Base-by-base conservation (phyloP, 2,888 invertebrate species). In the Cordilura impudica region DNA sequence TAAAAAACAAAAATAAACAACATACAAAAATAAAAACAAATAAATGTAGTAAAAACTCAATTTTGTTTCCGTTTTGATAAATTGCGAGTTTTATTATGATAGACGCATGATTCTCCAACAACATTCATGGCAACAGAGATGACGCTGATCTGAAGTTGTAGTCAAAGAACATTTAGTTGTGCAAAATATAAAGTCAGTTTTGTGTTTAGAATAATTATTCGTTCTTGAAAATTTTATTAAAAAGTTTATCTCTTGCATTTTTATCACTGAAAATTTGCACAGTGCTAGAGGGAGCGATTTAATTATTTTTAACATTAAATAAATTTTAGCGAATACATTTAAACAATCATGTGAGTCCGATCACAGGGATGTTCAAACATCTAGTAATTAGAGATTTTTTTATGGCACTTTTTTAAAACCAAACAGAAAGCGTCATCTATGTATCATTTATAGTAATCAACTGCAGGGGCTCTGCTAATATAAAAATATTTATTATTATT, bases 161-260 rank as follows among this genome's bases (percentile, higher is more conserved):
- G 21, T 56, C 35, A 58, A 47, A 69, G 3, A 4, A 23, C 19
- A 39, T 58, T 49, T 49, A 69, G 39, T 58, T 58, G 6, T 58
- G 49, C 35, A 49, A 19, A 58, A 60, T 58, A 23, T 21, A 31
- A 49, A 65, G 29, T 65, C 19, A 45, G 35, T 35, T 19, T 49
- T 31, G 26, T 7, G 26, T 21, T 47, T 31, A 54, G 26, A 53
- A 86, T 83, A 86, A 86, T 86, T 86, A 85, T 84, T 85, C 85
- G 86, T 83, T 85, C 86, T 83, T 84, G 83, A 84, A 85, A 86
- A 84, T 83, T 82, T 49, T 58, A 75, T 79, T 75, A 71, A 47
- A 80, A 78, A 78, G 45, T 81, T 74, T 73, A 12, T 65, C 39
- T 58, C 23, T 67, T 58, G 31, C 61, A 10, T 16, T 14, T 35